Evolutionary conservation across 2,113 vertebrate genomes (phyloP).

Genomic region (Pontoporia blainvillei): DNA sequence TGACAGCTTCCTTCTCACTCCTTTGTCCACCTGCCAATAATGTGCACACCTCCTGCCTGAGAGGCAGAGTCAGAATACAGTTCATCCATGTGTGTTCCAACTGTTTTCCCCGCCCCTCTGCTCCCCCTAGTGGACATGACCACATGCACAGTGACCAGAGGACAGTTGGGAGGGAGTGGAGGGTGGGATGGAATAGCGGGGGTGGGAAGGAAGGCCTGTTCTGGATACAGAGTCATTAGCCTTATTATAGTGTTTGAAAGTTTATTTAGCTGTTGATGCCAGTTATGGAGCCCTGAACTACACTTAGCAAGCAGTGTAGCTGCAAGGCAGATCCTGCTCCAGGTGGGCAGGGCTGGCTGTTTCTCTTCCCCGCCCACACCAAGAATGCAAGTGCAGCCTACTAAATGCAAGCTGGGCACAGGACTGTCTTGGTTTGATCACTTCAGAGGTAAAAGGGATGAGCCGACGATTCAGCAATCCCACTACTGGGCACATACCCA

Average conservation of each 20-base stretch:
- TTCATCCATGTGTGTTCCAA: neutral
- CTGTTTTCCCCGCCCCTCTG: neutral
- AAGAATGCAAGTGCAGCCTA: neutral
- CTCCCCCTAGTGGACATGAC: conserved; percentile 1
- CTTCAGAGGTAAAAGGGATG: neutral
- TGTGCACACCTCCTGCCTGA: neutral
- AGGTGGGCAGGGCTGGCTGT: neutral
- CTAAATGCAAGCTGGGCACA: neutral
- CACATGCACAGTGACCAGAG: neutral
- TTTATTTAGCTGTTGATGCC: neutral
- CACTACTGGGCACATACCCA: too few species aligned
- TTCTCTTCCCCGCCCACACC: neutral
- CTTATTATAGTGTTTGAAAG: neutral
- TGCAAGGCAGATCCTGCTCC: neutral
- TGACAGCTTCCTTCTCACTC: neutral
- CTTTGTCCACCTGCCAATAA: neutral
- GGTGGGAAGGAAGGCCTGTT: neutral
- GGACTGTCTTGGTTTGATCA: neutral
- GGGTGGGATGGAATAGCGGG: neutral
- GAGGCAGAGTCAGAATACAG: neutral
- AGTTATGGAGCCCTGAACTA: neutral
- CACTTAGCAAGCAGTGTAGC: neutral
- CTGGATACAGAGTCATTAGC: neutral
- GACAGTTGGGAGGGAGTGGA: neutral
- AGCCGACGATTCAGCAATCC: too few species aligned